Base-by-base conservation (phyloP, 53 echinoderm and acorn worm genomes). In the Paelopatides confundens region DNA sequence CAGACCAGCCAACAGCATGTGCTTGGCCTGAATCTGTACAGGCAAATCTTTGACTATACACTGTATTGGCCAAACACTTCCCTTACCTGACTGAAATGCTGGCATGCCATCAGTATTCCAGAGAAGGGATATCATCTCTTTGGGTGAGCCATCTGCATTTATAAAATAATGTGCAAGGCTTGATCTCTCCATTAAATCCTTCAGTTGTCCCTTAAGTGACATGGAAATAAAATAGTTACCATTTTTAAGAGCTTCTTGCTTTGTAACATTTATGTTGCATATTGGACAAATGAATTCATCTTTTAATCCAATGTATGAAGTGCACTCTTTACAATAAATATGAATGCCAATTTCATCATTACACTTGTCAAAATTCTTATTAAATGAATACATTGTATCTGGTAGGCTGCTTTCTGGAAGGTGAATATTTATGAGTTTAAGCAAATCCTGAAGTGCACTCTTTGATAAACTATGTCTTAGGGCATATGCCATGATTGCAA, bases 61-160 rank as follows among this genome's bases (percentile, higher is more conserved):
- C 30, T 90, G 90, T 35, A 93, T 87, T 7, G 90, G 93, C 90
- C 93, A 93, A 21, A 93, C 65, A 50, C 90, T 90, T 58, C 70
- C 82, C 27, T 46, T 62, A 23, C 87, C 90, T 11, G 90, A 93
- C 17, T 90, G 87, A 78, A 93, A 90, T 15, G 84, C 93, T 65
- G 93, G 93, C 43, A 90, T 77, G 4, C 93, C 93, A 87, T 93
- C 88, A 76, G 87, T 82, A 51, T 93, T 93, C 87, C 84, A 89
- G 27, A 18, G 63, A 62, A 18, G 78, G 39, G 53, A 78, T 32
- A 49, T 78, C 17, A 18, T 2, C 24, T 78, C 18, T 34, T 77
- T 13, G 53, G 17, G 27, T 30, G 27, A 40, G 0, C 28, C 53
- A 28, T 52, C 23, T 31, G 50, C 51, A 78, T 49, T 43, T 40